phyloP scores from a whole-genome alignment of 2,888 invertebrate genomes.

The Augiades crinisus region DNA sequence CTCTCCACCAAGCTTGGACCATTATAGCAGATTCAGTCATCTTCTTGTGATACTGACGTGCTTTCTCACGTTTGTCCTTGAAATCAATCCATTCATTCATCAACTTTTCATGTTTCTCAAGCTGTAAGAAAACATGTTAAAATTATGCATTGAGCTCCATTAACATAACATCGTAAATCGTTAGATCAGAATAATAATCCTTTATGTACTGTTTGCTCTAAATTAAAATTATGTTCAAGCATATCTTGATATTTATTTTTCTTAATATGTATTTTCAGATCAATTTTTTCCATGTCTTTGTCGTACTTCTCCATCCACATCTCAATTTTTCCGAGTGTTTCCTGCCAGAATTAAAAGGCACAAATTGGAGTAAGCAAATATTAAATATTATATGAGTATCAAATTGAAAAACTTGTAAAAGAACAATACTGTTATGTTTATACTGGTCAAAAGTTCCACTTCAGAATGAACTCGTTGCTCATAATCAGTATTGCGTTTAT shows the following conservation, averaged over 20 bases:
- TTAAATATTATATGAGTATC: too few species aligned
- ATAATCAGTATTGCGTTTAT: constrained; percentile 49
- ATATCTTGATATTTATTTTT: constrained; percentile 53
- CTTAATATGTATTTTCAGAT: constrained; percentile 60
- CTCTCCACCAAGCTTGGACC: constrained; percentile 74
- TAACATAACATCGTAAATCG: not conserved
- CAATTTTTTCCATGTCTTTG: constrained; percentile 57
- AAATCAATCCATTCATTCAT: constrained; percentile 57
- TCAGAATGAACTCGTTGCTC: constrained; percentile 62
- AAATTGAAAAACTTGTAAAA: not conserved
- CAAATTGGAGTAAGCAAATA: too few species aligned
- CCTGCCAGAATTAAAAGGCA: too few species aligned
- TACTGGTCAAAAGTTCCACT: constrained; percentile 54
- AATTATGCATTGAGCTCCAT: too few species aligned
- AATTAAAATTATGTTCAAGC: constrained; percentile 41
- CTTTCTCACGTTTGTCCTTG: constrained; percentile 57
- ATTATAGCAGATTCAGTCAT: constrained; percentile 57
- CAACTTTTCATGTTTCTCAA: constrained; percentile 44
- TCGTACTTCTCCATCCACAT: constrained; percentile 67
- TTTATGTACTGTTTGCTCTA: constrained; percentile 49
- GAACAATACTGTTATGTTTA: constrained; percentile 49
- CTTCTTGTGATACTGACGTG: constrained; percentile 48
- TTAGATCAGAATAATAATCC: not conserved
- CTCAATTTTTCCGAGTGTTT: constrained; percentile 58
- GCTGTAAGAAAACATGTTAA: constrained; percentile 37